Evolutionary conservation across 2,888 invertebrate genomes (phyloP).

Genomic region (Biston betularia): DNA sequence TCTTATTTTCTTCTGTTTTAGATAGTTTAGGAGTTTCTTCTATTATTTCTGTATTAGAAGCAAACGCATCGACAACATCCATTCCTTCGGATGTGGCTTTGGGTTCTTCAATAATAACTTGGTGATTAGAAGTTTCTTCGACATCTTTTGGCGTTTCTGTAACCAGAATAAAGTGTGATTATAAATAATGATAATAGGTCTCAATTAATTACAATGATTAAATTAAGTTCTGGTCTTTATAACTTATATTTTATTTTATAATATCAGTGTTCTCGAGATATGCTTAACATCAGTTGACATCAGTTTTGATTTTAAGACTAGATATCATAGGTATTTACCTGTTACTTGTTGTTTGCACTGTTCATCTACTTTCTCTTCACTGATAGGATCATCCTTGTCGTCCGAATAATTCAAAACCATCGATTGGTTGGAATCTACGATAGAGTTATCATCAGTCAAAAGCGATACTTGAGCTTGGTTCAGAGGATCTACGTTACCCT

Average conservation of each 20-base stretch:
- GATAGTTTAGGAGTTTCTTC: slow-evolving; percentile 15
- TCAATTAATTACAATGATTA: too few relatives aligned
- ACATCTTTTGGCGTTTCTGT: slow-evolving; percentile 23
- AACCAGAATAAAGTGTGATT: slow-evolving; percentile 1
- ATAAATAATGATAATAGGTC: neutral
- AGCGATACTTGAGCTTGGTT: slow-evolving; percentile 69
- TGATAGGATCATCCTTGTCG: slow-evolving; percentile 50
- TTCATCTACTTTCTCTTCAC: slow-evolving; percentile 36
- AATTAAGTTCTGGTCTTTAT: too few relatives aligned
- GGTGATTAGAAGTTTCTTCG: slow-evolving; percentile 17
- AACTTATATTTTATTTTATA: too few relatives aligned
- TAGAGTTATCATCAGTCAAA: slow-evolving; percentile 76
- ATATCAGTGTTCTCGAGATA: too few relatives aligned
- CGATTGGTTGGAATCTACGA: slow-evolving; percentile 59
- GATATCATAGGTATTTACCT: slow-evolving; percentile 16
- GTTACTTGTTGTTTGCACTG: slow-evolving; percentile 40
- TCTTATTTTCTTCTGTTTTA: neutral
- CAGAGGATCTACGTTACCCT: slow-evolving; percentile 52
- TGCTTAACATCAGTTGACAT: neutral
- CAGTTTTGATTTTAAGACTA: neutral
- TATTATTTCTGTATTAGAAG: slow-evolving; percentile 32
- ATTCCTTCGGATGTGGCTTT: slow-evolving; percentile 10
- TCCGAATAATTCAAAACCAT: slow-evolving; percentile 67
- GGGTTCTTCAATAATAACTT: slow-evolving; percentile 14
- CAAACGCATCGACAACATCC: slow-evolving; percentile 32